Evolutionary conservation across 1,140 invertebrate genomes (phyloP).

Genomic region (Himalopsyche phryganea): DNA sequence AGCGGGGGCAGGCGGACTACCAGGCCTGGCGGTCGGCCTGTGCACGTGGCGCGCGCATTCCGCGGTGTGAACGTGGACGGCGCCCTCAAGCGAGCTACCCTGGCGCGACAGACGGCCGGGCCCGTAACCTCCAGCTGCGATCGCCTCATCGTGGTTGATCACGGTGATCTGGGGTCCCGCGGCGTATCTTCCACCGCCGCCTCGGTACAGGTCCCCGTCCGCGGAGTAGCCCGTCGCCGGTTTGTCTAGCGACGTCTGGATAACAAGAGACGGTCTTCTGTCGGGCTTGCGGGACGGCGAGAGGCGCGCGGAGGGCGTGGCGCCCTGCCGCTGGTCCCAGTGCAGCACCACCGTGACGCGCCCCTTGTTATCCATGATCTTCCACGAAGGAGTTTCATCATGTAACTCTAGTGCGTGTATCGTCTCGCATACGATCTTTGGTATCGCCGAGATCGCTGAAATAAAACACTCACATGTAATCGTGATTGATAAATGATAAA

Average conservation of each 20-base stretch:
- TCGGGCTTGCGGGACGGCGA: conserved; percentile 55
- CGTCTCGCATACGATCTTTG: conserved; percentile 94
- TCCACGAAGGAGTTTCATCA: conserved; percentile 94
- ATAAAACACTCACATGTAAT: conserved; percentile 18
- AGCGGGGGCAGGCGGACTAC: conserved; percentile 54
- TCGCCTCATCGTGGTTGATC: conserved; percentile 79
- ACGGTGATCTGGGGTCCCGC: conserved; percentile 81
- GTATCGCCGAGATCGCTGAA: conserved; percentile 90
- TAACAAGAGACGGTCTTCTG: conserved; percentile 65
- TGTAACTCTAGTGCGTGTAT: conserved; percentile 89
- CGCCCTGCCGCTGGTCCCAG: conserved; percentile 79
- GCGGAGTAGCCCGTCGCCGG: conserved; percentile 41
- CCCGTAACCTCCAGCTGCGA: conserved; percentile 41
- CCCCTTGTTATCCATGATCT: conserved; percentile 94
- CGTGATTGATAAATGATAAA: no score
- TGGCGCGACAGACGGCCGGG: conserved; percentile 60
- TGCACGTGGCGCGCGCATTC: conserved; percentile 75
- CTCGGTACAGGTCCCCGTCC: conserved; percentile 47
- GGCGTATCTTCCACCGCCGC: conserved; percentile 53
- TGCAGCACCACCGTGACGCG: conserved; percentile 89
- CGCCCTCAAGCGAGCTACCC: conserved; percentile 69
- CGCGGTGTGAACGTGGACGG: conserved; percentile 78
- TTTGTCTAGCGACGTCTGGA: conserved; percentile 75
- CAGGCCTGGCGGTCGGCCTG: conserved; percentile 57
- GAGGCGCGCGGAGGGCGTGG: conserved; percentile 59